Percentiles rank a stretch among this genome's conserved stretches.
These are phyloP conservation scores for Andrena praecox DNA, from an alignment of 2,888 invertebrate genomes.

Conservation along the genomic window DNA sequence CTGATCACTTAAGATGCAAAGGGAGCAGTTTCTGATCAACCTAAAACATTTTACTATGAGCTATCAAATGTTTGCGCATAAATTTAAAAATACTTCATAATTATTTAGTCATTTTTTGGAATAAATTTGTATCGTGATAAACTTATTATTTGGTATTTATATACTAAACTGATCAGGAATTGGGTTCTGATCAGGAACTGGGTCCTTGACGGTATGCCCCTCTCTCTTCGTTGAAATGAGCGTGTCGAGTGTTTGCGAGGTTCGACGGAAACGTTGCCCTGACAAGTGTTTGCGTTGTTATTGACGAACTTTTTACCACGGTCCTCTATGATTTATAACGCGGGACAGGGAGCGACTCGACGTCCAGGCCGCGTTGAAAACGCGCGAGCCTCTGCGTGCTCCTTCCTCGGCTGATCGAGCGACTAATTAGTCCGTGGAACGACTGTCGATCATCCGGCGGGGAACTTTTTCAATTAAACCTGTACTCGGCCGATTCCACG, in stretches of 20 bases:
- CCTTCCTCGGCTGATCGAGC: constrained; percentile 22
- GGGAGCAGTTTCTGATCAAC: too few relatives aligned
- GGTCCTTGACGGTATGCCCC: too few relatives aligned
- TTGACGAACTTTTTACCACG: constrained; percentile 34
- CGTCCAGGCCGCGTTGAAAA: neutral
- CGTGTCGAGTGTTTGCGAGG: constrained; percentile 57
- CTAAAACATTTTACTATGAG: too few relatives aligned
- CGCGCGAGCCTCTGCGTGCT: neutral
- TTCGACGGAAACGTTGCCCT: constrained; percentile 19
- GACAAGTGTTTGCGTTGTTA: constrained; percentile 51
- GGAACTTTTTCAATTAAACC: constrained; percentile 69
- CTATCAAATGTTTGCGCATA: too few relatives aligned
- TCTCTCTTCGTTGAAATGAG: constrained; percentile 58
- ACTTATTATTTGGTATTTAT: too few relatives aligned
- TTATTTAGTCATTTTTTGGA: too few relatives aligned
- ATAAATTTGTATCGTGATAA: too few relatives aligned
- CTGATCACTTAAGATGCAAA: too few relatives aligned
- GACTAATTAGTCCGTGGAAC: constrained; percentile 33
- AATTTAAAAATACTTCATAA: too few relatives aligned
- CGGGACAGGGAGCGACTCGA: neutral
- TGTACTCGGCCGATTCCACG: neutral
- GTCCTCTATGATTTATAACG: constrained; percentile 39
- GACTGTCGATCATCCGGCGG: constrained; percentile 29
- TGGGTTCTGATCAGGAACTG: too few relatives aligned
- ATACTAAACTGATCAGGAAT: too few relatives aligned